phyloP scores from a whole-genome alignment of 2,797 vertebrate species.

The Gymnoscopelus microlampas region DNA sequence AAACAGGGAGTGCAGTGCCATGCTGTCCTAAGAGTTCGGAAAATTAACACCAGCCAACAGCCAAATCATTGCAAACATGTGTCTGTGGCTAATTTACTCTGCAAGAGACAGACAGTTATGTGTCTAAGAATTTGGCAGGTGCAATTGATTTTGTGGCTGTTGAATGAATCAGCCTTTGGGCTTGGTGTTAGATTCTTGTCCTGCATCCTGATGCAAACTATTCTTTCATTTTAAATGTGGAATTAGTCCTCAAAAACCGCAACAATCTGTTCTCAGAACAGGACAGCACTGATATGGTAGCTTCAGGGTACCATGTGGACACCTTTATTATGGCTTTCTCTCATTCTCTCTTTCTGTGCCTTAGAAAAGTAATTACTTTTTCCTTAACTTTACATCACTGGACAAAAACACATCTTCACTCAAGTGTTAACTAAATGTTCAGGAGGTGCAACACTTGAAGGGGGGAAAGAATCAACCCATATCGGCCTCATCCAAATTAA shows the following conservation, averaged over 20 bases:
- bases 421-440: not conserved
- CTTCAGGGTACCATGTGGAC: conserved; percentile 7
- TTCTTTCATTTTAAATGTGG: not conserved
- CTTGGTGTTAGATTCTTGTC: too few species aligned
- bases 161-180: not conserved
- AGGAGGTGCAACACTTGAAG: not conserved
- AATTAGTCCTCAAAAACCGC: not conserved
- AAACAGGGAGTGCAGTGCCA: not conserved
- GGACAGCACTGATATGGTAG: not conserved
- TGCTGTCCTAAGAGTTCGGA: not conserved
- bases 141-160: not conserved
- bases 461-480: not conserved
- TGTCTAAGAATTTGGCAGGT: too few species aligned
- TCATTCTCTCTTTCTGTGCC: conserved; percentile 36
- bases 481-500: not conserved
- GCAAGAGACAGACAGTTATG: too few species aligned
- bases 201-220: not conserved
- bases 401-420: conserved; percentile 14
- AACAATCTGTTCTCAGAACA: not conserved
- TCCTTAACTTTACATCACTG: not conserved
- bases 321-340: not conserved
- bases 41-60: too few species aligned
- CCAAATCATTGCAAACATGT: not conserved
- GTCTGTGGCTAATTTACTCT: not conserved
- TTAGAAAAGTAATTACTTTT: conserved; percentile 22